Percentiles rank a stretch among this genome's conserved stretches.
phyloP scores from a whole-genome alignment of 1,140 invertebrate species.

The Asbolus verrucosus region DNA sequence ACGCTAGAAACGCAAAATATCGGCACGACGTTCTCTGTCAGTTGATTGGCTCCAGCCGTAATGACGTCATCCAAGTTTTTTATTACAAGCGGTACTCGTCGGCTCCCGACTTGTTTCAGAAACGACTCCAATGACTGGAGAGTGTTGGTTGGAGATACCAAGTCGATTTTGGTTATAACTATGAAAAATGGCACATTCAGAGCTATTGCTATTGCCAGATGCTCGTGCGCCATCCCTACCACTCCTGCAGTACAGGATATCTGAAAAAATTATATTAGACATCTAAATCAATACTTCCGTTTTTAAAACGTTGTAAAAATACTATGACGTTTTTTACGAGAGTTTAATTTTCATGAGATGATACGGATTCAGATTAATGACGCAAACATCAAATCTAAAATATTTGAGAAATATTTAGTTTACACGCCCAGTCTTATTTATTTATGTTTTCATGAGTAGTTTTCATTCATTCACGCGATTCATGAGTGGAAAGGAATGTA shows the following conservation, averaged over 20 bases:
- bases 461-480: too few species aligned
- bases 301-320: too few species aligned
- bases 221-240: constrained; percentile 82
- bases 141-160: constrained; percentile 73
- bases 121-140: constrained; percentile 74
- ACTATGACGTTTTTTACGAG: too few species aligned
- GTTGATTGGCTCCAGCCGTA: constrained; percentile 73
- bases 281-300: too few species aligned
- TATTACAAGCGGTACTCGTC: constrained; percentile 74
- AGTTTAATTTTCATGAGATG: too few species aligned
- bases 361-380: too few species aligned
- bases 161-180: constrained; percentile 91
- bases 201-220: constrained; percentile 85
- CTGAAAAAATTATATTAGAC: constrained; percentile 64
- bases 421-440: too few species aligned
- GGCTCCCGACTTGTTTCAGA: constrained; percentile 70
- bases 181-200: constrained; percentile 91
- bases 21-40: constrained; percentile 79
- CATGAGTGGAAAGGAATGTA: too few species aligned
- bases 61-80: constrained; percentile 79
- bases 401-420: too few species aligned
- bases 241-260: constrained; percentile 74
- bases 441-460: too few species aligned
- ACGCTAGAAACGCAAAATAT: constrained; percentile 97
- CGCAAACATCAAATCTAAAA: too few species aligned